Base-by-base conservation (phyloP, 2,113 vertebrate species). In the Pseudonaja textilis region DNA sequence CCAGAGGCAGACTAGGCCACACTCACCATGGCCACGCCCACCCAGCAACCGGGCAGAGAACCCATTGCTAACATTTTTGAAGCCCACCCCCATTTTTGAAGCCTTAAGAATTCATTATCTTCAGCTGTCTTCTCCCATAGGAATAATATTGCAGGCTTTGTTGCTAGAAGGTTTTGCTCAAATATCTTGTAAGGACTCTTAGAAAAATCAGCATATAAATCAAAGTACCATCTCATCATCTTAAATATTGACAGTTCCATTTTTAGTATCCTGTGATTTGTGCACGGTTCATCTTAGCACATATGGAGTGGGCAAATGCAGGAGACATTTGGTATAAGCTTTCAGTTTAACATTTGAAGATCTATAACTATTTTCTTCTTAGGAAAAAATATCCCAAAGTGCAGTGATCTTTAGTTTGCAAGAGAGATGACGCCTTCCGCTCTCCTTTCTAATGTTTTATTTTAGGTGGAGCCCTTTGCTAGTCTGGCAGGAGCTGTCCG, bases 381-480 rank as follows among this genome's bases (percentile, higher is more conserved):
- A 29, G 26, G 54, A 74, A 23, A 42, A 55, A 20, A 52, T 6
- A 56, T 12, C 29, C 64, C 26, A 34, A 20, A 39, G 0, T 3
- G 61, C 16, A 5, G 3, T 18, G 7, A 52, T 25, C 20, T 92
- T 89, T 85, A 50, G 20, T 86, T 52, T 59, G 8, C 0, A 7
- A 88, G 87, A 90, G 91, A 91, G 25, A 0, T 0, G 89, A 9
- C 50, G 29, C 81, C 69, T 7, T 9, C 34, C 18, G 42, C 74
- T 39, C 6, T 34, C 69, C 7, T 42, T 64, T 4, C 55, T n/a
- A 26, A 3, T 52, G 50, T 47, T 0, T 55, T 56, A 42, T 11
- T 1, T 91, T 85, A 99, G 99, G 99, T 99, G 97, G 98, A 99
- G 94, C 99, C 99, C 34, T 99, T 99, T 25, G 98, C 99, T 95